These are phyloP conservation scores for Calosoma granatense DNA, from an alignment of 1,140 invertebrate species.

Conservation along the genomic window DNA sequence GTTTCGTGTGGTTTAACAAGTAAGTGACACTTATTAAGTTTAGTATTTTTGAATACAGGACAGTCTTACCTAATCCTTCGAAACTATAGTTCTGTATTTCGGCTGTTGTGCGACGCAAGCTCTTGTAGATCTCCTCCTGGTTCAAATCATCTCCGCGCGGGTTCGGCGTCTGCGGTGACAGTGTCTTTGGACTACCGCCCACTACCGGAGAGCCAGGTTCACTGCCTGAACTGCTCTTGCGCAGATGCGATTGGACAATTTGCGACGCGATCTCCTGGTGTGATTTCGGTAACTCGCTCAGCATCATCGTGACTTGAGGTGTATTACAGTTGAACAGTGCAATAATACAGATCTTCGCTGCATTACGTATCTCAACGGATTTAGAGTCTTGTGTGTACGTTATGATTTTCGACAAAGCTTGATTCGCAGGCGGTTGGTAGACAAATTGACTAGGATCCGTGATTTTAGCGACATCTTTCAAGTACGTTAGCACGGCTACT, in stretches of 20 bases:
- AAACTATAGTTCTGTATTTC: conserved; percentile 87
- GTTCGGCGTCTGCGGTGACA: conserved; percentile 38
- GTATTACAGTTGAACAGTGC: conserved; percentile 85
- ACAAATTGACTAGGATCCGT: conserved; percentile 35
- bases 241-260: conserved; percentile 74
- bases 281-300: conserved; percentile 71
- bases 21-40: no score
- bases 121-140: conserved; percentile 79
- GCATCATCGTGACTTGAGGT: conserved; percentile 71
- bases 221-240: conserved; percentile 47
- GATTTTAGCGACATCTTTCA: conserved; percentile 55
- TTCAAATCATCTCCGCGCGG: conserved; percentile 55
- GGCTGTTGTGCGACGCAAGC: conserved; percentile 79
- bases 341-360: conserved; percentile 68
- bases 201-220: conserved; percentile 34
- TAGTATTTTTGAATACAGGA: no score
- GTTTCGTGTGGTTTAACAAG: no score
- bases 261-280: conserved; percentile 72
- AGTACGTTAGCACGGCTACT: conserved; percentile 60
- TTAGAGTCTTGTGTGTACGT: conserved; percentile 57
- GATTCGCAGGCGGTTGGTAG: conserved; percentile 37
- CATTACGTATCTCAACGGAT: conserved; percentile 66
- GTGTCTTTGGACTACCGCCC: conserved; percentile 23
- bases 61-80: conserved; percentile 37
- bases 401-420: conserved; percentile 58